Conservation (phyloP, 2,113 vertebrate genomes). For the Pitta sordida region DNA sequence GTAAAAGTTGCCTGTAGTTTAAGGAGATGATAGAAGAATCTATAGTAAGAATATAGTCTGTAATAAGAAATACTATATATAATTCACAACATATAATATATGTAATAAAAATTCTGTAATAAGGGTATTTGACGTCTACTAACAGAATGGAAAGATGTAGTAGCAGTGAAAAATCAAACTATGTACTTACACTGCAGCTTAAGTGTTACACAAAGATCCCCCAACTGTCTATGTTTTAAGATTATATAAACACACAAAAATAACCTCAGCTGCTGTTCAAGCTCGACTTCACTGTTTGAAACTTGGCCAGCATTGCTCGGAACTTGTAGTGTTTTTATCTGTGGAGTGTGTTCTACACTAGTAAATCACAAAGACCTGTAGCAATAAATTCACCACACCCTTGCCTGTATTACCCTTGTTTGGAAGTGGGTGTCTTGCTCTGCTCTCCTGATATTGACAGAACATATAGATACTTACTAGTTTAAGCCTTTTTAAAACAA, state of each 20-base stretch:
- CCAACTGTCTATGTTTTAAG: constrained; percentile 7
- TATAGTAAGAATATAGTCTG: not conserved
- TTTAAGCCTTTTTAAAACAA: not conserved
- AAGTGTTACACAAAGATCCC: not conserved
- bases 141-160: not conserved
- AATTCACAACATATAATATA: too few species aligned
- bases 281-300: not conserved
- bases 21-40: not conserved
- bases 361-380: not conserved
- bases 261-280: not conserved
- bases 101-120: not conserved
- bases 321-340: not conserved
- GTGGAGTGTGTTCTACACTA: not conserved
- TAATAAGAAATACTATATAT: not conserved
- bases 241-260: not conserved
- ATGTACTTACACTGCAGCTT: not conserved
- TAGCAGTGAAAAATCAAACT: not conserved
- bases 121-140: not conserved
- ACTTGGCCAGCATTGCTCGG: not conserved
- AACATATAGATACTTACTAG: not conserved
- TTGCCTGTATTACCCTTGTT: not conserved
- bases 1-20: not conserved
- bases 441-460: not conserved
- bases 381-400: not conserved
- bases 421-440: not conserved